Base-by-base conservation (phyloP, 2,113 vertebrate genomes). In the Paracanthobrama guichenoti region DNA sequence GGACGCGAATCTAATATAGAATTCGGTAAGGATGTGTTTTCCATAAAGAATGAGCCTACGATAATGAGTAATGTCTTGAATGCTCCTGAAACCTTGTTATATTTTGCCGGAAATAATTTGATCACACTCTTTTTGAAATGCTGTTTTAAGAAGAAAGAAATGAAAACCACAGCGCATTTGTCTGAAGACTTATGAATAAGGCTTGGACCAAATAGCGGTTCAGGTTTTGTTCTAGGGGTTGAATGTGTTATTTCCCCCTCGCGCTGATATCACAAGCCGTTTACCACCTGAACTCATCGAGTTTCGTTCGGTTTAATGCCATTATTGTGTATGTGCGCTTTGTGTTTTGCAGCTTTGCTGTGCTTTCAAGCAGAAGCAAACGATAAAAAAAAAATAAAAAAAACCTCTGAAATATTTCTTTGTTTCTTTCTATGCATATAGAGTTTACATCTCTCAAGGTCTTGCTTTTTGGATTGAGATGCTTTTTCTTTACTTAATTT, bases 11-110 rank as follows among this genome's bases (percentile, higher is more conserved):
- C 28, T 57, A 31, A 18, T 66, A 31, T 48, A 80, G 18, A 67
- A 67, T 48, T 67, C 79, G 79, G 79, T 80, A 80, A 80, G 78
- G 26, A 77, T 77, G 35, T 67, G 5, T 12, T 80, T 80, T 46
- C n/a, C 16, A 26, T 66, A 64, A 67, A 53, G 79, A 35, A 67
- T 20, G 14, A 62, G 57, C 35, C 22, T 42, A 20, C 20, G 18
- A 26, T 60, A 26, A 42, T 26, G 13, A 26, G 62, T 16, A n/a
- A 3, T 42, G 39, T 78, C 6, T 11, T 24, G 12, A 59, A 26
- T 46, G n/a, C n/a, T 26, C 26, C 18, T 28, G 39, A 46, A 48
- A 46, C 53, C 31, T 16, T 42, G 6, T 59, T 57, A 9, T 14
- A 46, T 72, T 62, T 44, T 44, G 53, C 31, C 11, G 13, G 42